Conservation (phyloP, 2,797 vertebrate genomes). For the Phrynocephalus forsythii region DNA sequence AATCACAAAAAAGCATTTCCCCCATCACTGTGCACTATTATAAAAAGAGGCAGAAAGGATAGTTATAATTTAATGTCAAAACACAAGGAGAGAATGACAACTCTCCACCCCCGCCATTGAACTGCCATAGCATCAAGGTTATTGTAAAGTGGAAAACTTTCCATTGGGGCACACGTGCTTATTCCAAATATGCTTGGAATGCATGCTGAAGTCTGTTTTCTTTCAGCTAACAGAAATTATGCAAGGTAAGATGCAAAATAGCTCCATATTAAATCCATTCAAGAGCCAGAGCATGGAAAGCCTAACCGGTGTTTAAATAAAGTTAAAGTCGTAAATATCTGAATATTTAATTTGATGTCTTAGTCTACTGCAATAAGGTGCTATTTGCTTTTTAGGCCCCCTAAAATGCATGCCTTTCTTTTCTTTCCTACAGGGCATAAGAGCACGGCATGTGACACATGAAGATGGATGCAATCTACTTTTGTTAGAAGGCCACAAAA, state of each 20-base stretch:
- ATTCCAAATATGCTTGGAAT: conserved; percentile 18
- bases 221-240: conserved; percentile 27
- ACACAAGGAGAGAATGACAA: neutral
- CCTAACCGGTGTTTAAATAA: neutral
- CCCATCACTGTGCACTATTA: conserved; percentile 17
- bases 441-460: conserved; percentile 10
- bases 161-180: conserved; percentile 1
- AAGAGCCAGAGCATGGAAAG: neutral
- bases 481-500: neutral
- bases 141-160: conserved; percentile 11
- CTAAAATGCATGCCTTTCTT: neutral
- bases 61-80: conserved; percentile 35
- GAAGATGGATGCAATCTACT: conserved; percentile 14
- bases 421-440: neutral
- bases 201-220: conserved; percentile 23
- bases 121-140: conserved; percentile 7
- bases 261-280: conserved; percentile 16
- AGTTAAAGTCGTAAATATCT: neutral
- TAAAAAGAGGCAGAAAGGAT: conserved; percentile 43
- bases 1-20: conserved; percentile 45
- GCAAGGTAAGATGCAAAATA: conserved; percentile 16
- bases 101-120: neutral
- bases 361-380: neutral
- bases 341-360: neutral
- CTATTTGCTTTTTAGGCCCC: neutral